Percentiles rank a stretch among this genome's conserved stretches.
phyloP scores from a whole-genome alignment of 2,888 invertebrate genomes.

The Synergus itoensis region DNA sequence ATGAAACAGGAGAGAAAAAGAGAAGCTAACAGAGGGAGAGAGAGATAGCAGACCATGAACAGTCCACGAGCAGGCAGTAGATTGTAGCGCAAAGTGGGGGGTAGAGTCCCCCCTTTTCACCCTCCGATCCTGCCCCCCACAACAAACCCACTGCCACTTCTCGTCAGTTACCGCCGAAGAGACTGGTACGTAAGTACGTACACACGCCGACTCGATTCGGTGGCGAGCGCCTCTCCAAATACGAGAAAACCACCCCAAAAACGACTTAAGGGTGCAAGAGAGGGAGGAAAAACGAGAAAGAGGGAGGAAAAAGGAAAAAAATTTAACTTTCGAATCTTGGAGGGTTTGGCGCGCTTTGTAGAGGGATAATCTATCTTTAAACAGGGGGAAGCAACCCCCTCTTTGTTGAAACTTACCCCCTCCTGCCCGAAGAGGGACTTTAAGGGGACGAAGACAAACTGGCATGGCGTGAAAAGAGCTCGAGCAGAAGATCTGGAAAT shows the following conservation, averaged over 20 bases:
- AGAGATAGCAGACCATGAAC: background rate
- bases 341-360: background rate
- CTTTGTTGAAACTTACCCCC: background rate
- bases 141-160: constrained; percentile 62
- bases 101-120: constrained; percentile 47
- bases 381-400: background rate
- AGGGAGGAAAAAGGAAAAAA: constrained; percentile 48
- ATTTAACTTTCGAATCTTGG: background rate
- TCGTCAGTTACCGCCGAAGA: constrained; percentile 66
- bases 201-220: constrained; percentile 46
- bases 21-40: constrained; percentile 43
- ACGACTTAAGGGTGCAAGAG: constrained; percentile 23
- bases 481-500: constrained; percentile 44
- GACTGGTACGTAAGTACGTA: constrained; percentile 54
- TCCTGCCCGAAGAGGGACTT: background rate
- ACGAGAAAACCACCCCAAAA: background rate
- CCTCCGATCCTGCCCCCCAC: constrained; percentile 55
- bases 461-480: background rate
- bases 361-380: background rate
- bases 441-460: background rate
- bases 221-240: constrained; percentile 28
- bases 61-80: constrained; percentile 19
- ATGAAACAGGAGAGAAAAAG: constrained; percentile 39
- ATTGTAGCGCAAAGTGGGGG: constrained; percentile 40
- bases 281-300: constrained; percentile 43